Percentiles rank a stretch among this genome's conserved stretches.
phyloP scores from a whole-genome alignment of 2,113 vertebrate genomes.

The Phaetusa simplex region DNA sequence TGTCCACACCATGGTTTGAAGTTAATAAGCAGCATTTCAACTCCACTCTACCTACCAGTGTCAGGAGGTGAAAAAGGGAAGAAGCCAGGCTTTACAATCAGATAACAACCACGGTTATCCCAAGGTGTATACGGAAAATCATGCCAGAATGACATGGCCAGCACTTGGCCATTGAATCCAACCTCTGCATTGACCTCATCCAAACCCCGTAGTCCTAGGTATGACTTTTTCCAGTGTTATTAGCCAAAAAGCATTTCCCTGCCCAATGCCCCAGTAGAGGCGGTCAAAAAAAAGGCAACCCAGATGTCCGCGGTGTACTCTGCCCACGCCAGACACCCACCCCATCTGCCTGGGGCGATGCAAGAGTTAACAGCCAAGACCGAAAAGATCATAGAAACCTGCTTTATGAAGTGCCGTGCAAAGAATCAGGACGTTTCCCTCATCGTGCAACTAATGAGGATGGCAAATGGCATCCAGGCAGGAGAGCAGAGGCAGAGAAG shows the following conservation, averaged over 20 bases:
- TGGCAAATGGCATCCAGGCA: background rate
- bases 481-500: constrained; percentile 9
- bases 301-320: fast-evolving
- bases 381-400: background rate
- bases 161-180: background rate
- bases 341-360: fast-evolving
- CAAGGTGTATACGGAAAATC: fast-evolving
- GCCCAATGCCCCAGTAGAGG: background rate
- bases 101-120: background rate
- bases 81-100: background rate
- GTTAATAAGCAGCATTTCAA: background rate
- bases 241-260: background rate
- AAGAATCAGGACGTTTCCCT: background rate
- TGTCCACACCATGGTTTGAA: background rate
- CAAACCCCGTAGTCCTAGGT: background rate
- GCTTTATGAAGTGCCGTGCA: background rate
- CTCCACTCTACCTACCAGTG: background rate
- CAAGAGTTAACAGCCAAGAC: background rate
- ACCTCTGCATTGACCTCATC: background rate
- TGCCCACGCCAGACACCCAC: background rate
- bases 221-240: background rate
- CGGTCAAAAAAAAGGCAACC: background rate
- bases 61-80: background rate
- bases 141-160: background rate
- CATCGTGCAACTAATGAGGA: background rate